Evolutionary conservation across 2,888 invertebrate genomes (phyloP).

Genomic region (Orthosia cruda): DNA sequence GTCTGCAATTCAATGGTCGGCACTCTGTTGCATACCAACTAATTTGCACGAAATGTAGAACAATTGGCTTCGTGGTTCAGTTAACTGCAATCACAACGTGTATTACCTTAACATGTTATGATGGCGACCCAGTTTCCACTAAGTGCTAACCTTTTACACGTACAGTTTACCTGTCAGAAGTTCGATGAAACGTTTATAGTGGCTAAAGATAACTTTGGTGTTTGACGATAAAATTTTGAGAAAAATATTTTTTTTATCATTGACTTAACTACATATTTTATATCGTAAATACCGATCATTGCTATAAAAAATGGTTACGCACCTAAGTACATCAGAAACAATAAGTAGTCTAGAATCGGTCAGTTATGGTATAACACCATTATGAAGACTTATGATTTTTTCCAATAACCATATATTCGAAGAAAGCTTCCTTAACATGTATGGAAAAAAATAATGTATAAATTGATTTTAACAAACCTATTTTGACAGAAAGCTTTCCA

Average conservation of each 20-base stretch:
- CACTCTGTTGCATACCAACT: slow-evolving; percentile 76
- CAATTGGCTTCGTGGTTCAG: slow-evolving; percentile 63
- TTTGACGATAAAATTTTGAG: slow-evolving; percentile 28
- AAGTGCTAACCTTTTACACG: slow-evolving; percentile 55
- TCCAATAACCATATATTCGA: background rate
- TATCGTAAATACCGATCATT: no score
- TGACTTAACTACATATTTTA: background rate
- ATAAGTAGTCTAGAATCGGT: background rate
- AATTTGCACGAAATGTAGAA: slow-evolving; percentile 73
- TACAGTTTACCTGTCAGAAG: slow-evolving; percentile 40
- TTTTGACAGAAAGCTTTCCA: background rate
- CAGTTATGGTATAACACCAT: no score
- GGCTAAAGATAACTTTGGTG: slow-evolving; percentile 8
- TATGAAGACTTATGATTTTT: background rate
- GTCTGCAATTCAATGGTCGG: slow-evolving; percentile 70
- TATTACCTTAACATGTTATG: slow-evolving; percentile 60
- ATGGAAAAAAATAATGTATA: background rate
- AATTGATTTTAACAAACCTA: background rate
- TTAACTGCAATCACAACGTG: slow-evolving; percentile 47
- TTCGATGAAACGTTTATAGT: slow-evolving; percentile 30
- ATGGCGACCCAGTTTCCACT: slow-evolving; percentile 48
- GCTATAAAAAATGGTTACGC: background rate
- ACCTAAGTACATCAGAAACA: background rate
- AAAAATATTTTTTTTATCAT: background rate
- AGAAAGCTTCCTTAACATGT: background rate